phyloP scores from a whole-genome alignment of 2,888 invertebrate species.

The Lissocephala sabroskyi region DNA sequence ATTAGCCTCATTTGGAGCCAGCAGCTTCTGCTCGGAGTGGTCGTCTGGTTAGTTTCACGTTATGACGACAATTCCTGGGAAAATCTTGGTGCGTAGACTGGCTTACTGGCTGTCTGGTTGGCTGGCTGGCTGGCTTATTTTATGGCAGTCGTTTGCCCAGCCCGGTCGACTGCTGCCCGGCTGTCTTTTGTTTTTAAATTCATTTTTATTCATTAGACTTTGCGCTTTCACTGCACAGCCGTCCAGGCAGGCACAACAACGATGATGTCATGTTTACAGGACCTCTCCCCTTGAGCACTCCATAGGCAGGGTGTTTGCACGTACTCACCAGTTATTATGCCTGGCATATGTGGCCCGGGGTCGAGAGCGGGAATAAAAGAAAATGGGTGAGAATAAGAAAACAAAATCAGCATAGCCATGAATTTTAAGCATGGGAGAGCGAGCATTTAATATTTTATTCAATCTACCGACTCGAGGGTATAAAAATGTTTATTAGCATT shows the following conservation, averaged over 20 bases:
- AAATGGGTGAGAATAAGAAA: conserved; percentile 7
- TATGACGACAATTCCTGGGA: too few relatives aligned
- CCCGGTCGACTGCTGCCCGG: background rate
- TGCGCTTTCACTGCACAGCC: conserved; percentile 21
- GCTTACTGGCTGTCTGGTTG: background rate
- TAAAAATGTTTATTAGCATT: conserved; percentile 23
- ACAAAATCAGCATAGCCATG: conserved; percentile 13
- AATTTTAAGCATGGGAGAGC: conserved; percentile 16
- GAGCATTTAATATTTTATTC: conserved; percentile 26
- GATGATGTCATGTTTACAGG: conserved; percentile 51
- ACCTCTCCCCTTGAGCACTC: background rate
- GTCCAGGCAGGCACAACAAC: conserved; percentile 3
- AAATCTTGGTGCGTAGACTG: too few relatives aligned
- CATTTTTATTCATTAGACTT: conserved; percentile 57
- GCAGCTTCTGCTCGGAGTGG: too few relatives aligned
- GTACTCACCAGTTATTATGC: conserved; percentile 35
- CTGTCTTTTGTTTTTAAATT: conserved; percentile 38
- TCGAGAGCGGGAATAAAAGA: background rate
- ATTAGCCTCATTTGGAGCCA: too few relatives aligned
- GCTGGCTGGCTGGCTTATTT: background rate
- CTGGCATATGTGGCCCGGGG: conserved; percentile 20
- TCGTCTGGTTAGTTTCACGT: too few relatives aligned
- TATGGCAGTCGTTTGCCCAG: too few relatives aligned
- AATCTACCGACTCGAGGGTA: conserved; percentile 14
- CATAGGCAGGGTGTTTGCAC: conserved; percentile 24